Evolutionary conservation across 2,888 invertebrate genomes (phyloP), one percentile per base, ranked within the genome.

Genomic region (Brachylomia viminalis): DNA sequence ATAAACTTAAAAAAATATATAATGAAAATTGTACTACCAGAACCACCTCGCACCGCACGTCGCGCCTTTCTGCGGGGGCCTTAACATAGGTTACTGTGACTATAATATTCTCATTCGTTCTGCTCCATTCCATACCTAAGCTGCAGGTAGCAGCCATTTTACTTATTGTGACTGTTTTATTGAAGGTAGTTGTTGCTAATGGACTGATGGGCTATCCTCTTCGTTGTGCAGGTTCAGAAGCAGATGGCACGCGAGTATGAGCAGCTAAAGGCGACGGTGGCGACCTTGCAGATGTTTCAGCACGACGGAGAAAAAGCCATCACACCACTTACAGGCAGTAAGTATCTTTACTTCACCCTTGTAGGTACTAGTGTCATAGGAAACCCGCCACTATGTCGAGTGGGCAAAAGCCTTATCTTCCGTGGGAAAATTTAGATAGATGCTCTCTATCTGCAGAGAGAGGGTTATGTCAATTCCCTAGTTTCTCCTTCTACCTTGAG

Each of bases 231-330:
- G 98, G 98, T 99, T 38, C 98, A 99, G 92, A 98, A 98, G 90
- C 98, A 98, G 94, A 98, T 99, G 91, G 98, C 97, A 62, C 97
- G 98, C 76, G 99, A 99, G 93, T 99, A 98, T 93, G 98, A 99
- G 90, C 98, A 98, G 94, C 97, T 99, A 66, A 99, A 99, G 94
- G 98, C 98, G 82, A 97, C 98, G 30, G 98, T 97, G 88, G 97
- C 97, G 62, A 98, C 98, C 3, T 94, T 99, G 82, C 97, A 98
- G 90, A 97, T 98, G 90, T 98, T 99, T 91, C 98, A 98, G 93
- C 97, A 97, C 79, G 98, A 98, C 85, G 97, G 97, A 1, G 97
- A 96, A 75, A 96, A 95, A 79, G 94, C 93, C 49, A 95, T 96
- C 89, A 95, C 96, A 92, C 93, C 97, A 3, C 89, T 96, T 71